Evolutionary conservation across 1,140 invertebrate species (phyloP).

Genomic region (Mizuhopecten yessoensis): DNA sequence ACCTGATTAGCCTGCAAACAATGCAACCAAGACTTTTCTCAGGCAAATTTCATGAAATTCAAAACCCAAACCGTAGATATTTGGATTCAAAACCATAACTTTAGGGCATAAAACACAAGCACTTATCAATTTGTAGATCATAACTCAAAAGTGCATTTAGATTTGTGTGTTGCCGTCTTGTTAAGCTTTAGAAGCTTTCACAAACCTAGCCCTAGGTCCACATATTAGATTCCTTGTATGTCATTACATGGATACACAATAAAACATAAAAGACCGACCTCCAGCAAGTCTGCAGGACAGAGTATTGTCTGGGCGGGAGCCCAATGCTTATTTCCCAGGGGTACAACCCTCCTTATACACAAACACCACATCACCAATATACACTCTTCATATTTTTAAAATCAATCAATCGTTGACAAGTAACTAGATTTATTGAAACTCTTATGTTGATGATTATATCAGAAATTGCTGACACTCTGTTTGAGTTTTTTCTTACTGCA

Average conservation of each 20-base stretch:
- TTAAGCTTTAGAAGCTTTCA: not conserved
- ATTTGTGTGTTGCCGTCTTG: not conserved
- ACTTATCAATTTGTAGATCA: not conserved
- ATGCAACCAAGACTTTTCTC: not conserved
- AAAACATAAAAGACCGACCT: not conserved
- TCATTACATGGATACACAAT: conserved; percentile 16
- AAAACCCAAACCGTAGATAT: not conserved
- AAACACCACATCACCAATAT: not conserved
- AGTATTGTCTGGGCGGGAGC: not conserved
- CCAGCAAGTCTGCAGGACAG: not conserved
- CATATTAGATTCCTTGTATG: not conserved
- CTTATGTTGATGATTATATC: conserved; percentile 10
- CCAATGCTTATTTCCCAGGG: not conserved
- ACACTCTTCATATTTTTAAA: not conserved
- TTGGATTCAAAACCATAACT: conserved; percentile 17
- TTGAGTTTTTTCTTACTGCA: not conserved
- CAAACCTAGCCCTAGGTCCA: not conserved
- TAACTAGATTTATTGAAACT: not conserved
- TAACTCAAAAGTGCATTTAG: conserved; percentile 12
- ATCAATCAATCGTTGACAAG: not conserved
- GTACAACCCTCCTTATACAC: not conserved
- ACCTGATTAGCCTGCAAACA: conserved; percentile 23
- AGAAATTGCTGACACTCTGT: not conserved
- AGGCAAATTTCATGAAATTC: conserved; percentile 28
- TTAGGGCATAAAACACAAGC: not conserved